Base-by-base conservation (phyloP, 2,888 invertebrate genomes). In the Lutraria lutraria region DNA sequence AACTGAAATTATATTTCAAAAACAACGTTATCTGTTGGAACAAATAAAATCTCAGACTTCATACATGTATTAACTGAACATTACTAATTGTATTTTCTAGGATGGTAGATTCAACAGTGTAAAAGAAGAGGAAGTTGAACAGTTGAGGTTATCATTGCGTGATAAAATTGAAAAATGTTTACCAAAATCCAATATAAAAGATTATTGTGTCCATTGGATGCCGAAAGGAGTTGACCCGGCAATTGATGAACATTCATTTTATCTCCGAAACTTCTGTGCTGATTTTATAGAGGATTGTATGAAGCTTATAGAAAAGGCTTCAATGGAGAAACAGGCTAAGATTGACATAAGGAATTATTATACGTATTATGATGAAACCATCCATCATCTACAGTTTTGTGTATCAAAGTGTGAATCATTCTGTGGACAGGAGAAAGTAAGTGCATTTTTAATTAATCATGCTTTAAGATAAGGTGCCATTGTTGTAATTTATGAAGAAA, bases 301-400 rank as follows among this genome's bases (percentile, higher is more conserved):
- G 25, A 43, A 72, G 8, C 91, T 94, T 84, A 95, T 96, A 34
- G 83, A 93, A 10, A 56, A 86, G 19, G 95, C 93, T 4, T 54
- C 91, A 21, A 29, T 89, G 2, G 88, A 92, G n/a, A 88, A 90
- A 34, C 60, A 94, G 21, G 85, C 85, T 10, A 56, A 91, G 54
- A 95, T 95, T 12, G 90, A 92, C 63, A 88, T 82, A 53, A 88
- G 89, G 4, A 95, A 94, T 76, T 96, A 95, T 89, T 95, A 95
- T 90, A 93, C 93, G 12, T 91, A 91, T 31, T 95, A 94, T 68
- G 93, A 94, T 52, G 96, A 96, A 84, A 90, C 94, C 16, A 91
- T 96, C 8, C 96, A 96, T 88, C 96, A 96, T 87, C 93, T 95
- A 0, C 93, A 94, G 29, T 95, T 96, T 91, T 95, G 95, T 89